Evolutionary conservation across 2,113 vertebrate species (phyloP), one percentile per base, ranked within the genome.

Genomic region (Labeo catla): DNA sequence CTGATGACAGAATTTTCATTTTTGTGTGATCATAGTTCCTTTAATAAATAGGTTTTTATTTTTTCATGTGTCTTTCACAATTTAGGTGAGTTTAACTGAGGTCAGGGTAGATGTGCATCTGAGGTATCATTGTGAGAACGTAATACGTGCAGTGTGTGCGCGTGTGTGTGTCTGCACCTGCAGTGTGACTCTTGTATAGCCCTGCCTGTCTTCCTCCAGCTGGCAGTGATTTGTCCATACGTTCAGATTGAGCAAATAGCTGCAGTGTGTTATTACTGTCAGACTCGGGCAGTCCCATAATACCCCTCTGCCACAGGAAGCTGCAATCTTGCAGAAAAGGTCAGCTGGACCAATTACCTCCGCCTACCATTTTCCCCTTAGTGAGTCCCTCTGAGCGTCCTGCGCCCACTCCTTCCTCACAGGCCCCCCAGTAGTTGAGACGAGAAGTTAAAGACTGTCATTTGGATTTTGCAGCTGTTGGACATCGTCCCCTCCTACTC

Each of bases 191-290:
- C 39, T 79, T 83, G n/a, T 73, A 28, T 76, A 82, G 54, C 73
- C 54, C 21, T 11, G 13, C 73, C 28, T 70, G 36, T 84, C 45
- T 63, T 86, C 43, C 34, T 57, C 78, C 88, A 89, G 88, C 88
- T 89, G 88, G 81, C 86, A 85, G 86, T 86, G 74, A 84, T 90
- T 86, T 85, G 66, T 77, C 68, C 47, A 82, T 70, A 61, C 82
- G 52, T 84, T 73, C 68, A 78, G 76, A 80, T 88, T 65, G 80
- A 84, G 81, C 84, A 73, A 83, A 86, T 88, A 63, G 66, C 78
- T 86, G 45, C 66, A 45, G 77, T 83, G 63, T 88, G 84, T 90
- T 89, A 87, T 89, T 90, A 84, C 86, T 90, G 89, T 83, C 87
- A 88, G 82, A 49, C 80, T 78, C 4, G 2, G 34, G 59, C 43